Percentiles rank a stretch among this genome's conserved stretches.
phyloP scores from a whole-genome alignment of 2,797 vertebrate species.

The Chiloscyllium punctatum region DNA sequence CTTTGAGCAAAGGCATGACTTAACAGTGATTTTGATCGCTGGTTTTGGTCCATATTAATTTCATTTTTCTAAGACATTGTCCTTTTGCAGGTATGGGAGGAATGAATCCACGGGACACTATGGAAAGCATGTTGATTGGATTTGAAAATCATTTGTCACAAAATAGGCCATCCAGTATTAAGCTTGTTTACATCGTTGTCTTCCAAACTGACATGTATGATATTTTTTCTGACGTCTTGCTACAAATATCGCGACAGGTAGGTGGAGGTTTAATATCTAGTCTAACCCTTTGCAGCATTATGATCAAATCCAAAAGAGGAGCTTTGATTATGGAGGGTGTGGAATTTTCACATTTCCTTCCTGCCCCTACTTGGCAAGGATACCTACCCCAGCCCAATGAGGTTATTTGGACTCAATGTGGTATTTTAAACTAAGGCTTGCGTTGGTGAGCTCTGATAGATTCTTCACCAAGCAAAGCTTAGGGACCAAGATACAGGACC shows the following conservation, averaged over 20 bases:
- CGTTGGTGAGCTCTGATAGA: too few relatives aligned
- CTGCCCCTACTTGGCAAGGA: neutral
- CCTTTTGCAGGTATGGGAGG: slow-evolving; percentile 47
- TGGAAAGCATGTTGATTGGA: slow-evolving; percentile 46
- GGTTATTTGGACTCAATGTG: neutral
- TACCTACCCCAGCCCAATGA: neutral
- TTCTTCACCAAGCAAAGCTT: neutral
- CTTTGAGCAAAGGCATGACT: neutral
- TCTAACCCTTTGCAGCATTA: neutral
- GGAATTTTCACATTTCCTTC: neutral
- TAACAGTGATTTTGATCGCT: neutral
- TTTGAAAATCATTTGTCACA: slow-evolving; percentile 47
- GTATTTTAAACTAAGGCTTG: neutral
- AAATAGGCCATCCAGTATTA: slow-evolving; percentile 42
- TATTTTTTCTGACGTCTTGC: slow-evolving; percentile 40
- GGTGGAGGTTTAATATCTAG: neutral
- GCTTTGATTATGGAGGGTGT: neutral
- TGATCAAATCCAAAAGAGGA: neutral
- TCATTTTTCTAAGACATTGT: neutral
- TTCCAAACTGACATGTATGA: slow-evolving; percentile 42
- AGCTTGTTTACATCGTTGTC: slow-evolving; percentile 48
- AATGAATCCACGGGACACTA: slow-evolving; percentile 41
- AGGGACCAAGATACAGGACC: neutral
- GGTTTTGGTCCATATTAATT: neutral
- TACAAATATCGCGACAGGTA: neutral